Evolutionary conservation across 2,888 invertebrate species (phyloP).

Genomic region (Cremastinae sp.): DNA sequence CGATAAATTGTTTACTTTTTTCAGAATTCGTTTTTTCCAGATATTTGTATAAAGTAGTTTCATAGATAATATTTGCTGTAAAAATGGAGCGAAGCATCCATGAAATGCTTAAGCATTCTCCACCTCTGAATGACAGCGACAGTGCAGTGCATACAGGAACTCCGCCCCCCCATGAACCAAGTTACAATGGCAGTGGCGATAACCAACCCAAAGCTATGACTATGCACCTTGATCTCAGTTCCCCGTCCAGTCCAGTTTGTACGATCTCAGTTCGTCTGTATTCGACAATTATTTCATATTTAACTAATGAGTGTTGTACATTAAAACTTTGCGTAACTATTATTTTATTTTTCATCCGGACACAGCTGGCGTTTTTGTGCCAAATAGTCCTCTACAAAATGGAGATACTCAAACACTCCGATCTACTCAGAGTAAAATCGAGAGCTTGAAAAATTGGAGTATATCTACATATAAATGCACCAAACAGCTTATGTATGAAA

Average conservation of each 20-base stretch:
- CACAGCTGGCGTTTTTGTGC: conserved; percentile 76
- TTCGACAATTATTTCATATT: conserved; percentile 44
- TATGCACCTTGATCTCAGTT: conserved; percentile 86
- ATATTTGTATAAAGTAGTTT: conserved; percentile 36
- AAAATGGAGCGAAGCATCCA: conserved; percentile 87
- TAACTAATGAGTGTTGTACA: conserved; percentile 6
- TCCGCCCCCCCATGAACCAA: conserved; percentile 81
- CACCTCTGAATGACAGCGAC: conserved; percentile 88
- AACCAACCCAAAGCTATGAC: conserved; percentile 84
- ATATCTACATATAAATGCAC: conserved; percentile 99
- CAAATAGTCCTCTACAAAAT: conserved; percentile 84
- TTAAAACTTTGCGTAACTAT: conserved; percentile 33
- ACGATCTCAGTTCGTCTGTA: conserved; percentile 62
- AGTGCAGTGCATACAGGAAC: conserved; percentile 89
- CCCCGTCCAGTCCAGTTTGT: conserved; percentile 82
- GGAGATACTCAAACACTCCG: conserved; percentile 85
- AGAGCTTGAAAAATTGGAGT: conserved; percentile 97
- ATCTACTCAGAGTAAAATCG: conserved; percentile 91
- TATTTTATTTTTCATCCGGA: conserved; percentile 47
- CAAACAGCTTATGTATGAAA: conserved; percentile 97
- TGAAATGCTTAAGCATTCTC: conserved; percentile 92
- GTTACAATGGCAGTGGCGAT: conserved; percentile 68
- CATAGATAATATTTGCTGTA: conserved; percentile 59
- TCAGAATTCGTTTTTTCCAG: not conserved
- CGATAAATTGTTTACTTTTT: not conserved